Conservation (phyloP, 1,140 invertebrate genomes). For the Gonatopus flavifemur region DNA sequence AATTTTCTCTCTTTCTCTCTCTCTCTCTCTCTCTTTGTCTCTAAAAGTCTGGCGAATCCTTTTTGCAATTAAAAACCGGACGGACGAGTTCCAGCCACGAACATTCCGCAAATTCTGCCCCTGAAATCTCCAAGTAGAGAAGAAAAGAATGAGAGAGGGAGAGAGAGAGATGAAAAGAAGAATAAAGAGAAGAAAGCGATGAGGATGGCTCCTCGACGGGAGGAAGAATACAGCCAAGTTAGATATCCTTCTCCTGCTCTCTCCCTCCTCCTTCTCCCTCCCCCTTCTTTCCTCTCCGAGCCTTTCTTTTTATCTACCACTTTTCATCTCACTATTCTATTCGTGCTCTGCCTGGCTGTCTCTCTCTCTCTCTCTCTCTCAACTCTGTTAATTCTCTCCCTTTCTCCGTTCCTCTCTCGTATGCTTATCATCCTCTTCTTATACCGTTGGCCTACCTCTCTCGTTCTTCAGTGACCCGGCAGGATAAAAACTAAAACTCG, state of each 20-base stretch:
- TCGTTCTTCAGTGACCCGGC: conserved; percentile 18
- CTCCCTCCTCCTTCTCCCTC: conserved; percentile 1
- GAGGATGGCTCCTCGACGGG: too few relatives aligned
- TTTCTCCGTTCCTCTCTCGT: background rate
- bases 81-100: conserved; percentile 50
- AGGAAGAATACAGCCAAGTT: conserved; percentile 36
- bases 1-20: background rate
- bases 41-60: conserved; percentile 39
- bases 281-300: background rate
- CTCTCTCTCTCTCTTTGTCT: background rate
- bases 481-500: conserved; percentile 31
- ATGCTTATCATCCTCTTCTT: too few relatives aligned
- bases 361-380: too few relatives aligned
- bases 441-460: too few relatives aligned
- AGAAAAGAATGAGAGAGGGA: background rate
- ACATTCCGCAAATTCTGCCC: conserved; percentile 57
- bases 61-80: conserved; percentile 60
- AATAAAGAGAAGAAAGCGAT: too few relatives aligned
- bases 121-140: conserved; percentile 41
- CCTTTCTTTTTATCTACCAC: too few relatives aligned
- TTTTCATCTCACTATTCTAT: too few relatives aligned
- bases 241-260: conserved; percentile 13
- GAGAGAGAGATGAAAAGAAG: conserved; percentile 13
- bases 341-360: too few relatives aligned
- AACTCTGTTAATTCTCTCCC: too few relatives aligned